These are phyloP conservation scores for Corythornis leucogaster DNA, from an alignment of 2,797 vertebrate genomes.

Conservation along the genomic window DNA sequence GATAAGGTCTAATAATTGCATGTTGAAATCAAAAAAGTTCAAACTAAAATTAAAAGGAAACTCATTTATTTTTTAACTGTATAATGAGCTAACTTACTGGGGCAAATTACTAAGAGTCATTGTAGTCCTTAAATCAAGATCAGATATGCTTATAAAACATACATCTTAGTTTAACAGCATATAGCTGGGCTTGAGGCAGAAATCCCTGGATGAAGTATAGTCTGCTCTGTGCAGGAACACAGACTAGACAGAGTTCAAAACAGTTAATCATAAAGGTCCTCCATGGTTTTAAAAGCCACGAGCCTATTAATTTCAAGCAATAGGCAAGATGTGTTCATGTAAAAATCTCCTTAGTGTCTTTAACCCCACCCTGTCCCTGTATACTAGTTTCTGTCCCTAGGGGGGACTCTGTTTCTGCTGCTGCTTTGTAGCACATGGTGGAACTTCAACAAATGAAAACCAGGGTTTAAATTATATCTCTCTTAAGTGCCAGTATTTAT, in stretches of 20 bases:
- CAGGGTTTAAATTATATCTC: neutral
- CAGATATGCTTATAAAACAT: slow-evolving; percentile 34
- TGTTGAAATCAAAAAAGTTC: slow-evolving; percentile 27
- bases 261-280: neutral
- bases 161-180: slow-evolving; percentile 10
- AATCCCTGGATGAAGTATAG: neutral
- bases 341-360: neutral
- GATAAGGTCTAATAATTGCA: slow-evolving; percentile 18
- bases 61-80: slow-evolving; percentile 27
- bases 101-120: slow-evolving; percentile 26
- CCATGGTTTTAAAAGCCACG: neutral
- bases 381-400: neutral
- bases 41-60: slow-evolving; percentile 20
- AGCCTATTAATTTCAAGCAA: neutral
- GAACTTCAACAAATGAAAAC: neutral
- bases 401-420: neutral
- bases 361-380: neutral
- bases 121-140: slow-evolving; percentile 50
- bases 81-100: slow-evolving; percentile 3
- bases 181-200: neutral
- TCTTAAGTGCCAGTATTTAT: neutral
- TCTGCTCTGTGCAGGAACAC: neutral
- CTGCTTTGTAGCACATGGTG: neutral
- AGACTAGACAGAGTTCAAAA: neutral
- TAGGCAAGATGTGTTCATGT: neutral